Evolutionary conservation across 2,113 vertebrate genomes (phyloP), one percentile per base, ranked within the genome.

Genomic region (Paradoxurus hermaphroditus): DNA sequence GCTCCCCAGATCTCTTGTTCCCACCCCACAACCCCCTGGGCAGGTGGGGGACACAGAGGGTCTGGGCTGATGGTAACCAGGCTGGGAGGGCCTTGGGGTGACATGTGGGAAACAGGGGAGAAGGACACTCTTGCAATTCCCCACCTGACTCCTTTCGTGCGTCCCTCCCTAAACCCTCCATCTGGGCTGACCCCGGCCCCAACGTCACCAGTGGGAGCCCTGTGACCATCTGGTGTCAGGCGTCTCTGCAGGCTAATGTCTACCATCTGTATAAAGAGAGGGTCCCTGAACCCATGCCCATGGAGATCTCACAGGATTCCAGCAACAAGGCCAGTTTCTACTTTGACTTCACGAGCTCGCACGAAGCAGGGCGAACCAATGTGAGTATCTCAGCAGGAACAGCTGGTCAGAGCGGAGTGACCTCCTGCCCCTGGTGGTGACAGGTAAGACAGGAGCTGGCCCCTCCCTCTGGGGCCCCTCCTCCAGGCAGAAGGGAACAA

Each of bases 251-350:
- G 79, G 67, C 36, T 0, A 3, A 34, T 0, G 1, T 0, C 25
- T 87, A 67, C n/a, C 0, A 0, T 34, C 88, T 96, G 27, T 36
- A 15, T 31, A 94, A 11, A 84, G 51, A 16, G 1, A 15, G 21
- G 1, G 0, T 0, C 39, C 4, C 8, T 15, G 0, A 0, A 13
- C 0, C 1, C 18, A 39, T 10, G 2, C 10, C 23, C 56, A 62
- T 62, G 68, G 4, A 70, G 0, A 1, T 0, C 15, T 62, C 34
- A 18, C 3, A 0, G 41, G 2, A 18, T 19, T 36, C 15, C 9
- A 49, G 27, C 1, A 19, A 39, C 3, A 63, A 18, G 56, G n/a
- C 2, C 9, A 0, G 41, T 6, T 81, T 79, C 56, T 1, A 0
- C 88, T 23, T 94, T 11, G 1, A 0, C 5, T 1, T 0, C 5